Percentiles rank a stretch among this genome's conserved stretches.
phyloP scores from a whole-genome alignment of 2,797 vertebrate genomes.

The Spinibarbus caldwelli region DNA sequence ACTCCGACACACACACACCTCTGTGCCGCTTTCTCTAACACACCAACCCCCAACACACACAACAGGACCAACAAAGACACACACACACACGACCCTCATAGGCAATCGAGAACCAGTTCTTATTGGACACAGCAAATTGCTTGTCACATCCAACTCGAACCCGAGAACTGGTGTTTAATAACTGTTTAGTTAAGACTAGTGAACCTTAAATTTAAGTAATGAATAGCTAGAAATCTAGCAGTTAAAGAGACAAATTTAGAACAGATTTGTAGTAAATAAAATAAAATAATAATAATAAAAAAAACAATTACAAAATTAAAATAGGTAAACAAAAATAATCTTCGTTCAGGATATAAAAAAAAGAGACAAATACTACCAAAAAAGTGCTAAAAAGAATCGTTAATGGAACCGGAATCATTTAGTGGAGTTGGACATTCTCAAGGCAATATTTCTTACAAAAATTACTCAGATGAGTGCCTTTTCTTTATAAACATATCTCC shows the following conservation, averaged over 20 bases:
- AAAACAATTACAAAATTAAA: background rate
- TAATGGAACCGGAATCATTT: background rate
- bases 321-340: background rate
- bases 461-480: background rate
- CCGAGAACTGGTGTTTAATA: slow-evolving; percentile 8
- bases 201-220: background rate
- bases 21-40: slow-evolving; percentile 34
- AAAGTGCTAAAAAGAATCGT: background rate
- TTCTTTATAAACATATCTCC: background rate
- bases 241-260: background rate
- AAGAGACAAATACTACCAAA: background rate
- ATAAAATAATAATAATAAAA: background rate
- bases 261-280: background rate
- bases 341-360: background rate
- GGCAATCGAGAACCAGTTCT: slow-evolving; percentile 8
- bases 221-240: background rate
- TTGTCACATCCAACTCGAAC: background rate
- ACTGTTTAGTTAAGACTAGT: background rate
- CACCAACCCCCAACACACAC: slow-evolving; percentile 44
- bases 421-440: background rate
- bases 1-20: slow-evolving; percentile 64
- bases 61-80: slow-evolving; percentile 50
- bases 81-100: slow-evolving; percentile 20
- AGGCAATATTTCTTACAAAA: background rate
- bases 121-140: background rate